phyloP scores from a whole-genome alignment of 2,113 vertebrate species.

The Xyrauchen texanus region DNA sequence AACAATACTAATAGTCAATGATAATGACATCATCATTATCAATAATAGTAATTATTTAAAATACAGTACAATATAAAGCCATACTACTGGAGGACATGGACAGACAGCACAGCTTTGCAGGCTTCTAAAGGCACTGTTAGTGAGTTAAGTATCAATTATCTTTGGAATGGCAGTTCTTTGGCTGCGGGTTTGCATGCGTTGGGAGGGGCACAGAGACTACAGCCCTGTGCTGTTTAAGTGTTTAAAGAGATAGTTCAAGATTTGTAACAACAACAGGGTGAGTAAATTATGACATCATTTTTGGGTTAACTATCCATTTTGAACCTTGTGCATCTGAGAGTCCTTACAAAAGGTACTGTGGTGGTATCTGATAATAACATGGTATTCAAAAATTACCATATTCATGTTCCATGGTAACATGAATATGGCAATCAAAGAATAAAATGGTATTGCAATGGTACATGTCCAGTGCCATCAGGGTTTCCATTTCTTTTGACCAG shows the following conservation, averaged over 20 bases:
- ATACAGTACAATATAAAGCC: constrained; percentile 60
- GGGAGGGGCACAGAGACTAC: not conserved
- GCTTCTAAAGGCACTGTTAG: constrained; percentile 46
- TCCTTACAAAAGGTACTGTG: not conserved
- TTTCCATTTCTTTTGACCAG: not conserved
- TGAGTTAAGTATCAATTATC: constrained; percentile 56
- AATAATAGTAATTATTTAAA: constrained; percentile 59
- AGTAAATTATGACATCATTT: too few species aligned
- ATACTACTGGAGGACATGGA: constrained; percentile 50
- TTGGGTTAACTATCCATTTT: not conserved
- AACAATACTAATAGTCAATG: constrained; percentile 73
- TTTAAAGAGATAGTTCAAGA: not conserved
- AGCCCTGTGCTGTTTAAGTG: constrained; percentile 16
- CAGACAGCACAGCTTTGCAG: constrained; percentile 52
- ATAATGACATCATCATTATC: constrained; percentile 67
- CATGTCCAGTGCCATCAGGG: too few species aligned
- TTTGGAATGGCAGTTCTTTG: constrained; percentile 41
- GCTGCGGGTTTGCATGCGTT: not conserved
- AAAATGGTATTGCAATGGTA: too few species aligned
- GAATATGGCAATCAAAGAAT: too few species aligned
- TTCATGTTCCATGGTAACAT: not conserved
- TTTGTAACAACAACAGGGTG: too few species aligned
- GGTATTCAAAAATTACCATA: not conserved
- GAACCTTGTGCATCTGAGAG: not conserved
- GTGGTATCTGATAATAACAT: not conserved